Base-by-base conservation (phyloP, 23 tunicate genomes). In the Halocynthia roretzi region DNA sequence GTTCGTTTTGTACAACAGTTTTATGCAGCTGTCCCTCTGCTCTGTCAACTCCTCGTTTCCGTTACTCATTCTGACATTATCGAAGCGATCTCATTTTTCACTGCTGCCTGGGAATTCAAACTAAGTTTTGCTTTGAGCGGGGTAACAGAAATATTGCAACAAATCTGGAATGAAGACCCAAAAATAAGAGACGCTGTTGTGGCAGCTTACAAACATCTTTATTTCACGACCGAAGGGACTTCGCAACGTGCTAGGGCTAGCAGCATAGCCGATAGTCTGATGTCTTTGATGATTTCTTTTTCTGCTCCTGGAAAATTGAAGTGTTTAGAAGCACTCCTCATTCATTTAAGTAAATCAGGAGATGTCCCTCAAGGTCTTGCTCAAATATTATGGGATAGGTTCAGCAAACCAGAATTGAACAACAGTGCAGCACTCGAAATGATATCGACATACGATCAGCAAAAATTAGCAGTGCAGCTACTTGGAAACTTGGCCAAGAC, bases 51-150 rank as follows among this genome's bases (percentile, higher is more conserved):
- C 6, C 70, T 92, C 52, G 71, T 67, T 7, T 92, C 97, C 18
- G 52, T 50, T 51, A 71, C 82, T 7, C 83, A 78, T n/a, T 67
- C 87, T 55, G 98, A 92, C 75, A 87, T 92, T 6, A 52, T 92
- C 52, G 98, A 92, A 73, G 87, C 98, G 6, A 92, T 92, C 82
- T 79, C 67, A 65, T 92, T 92, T 56, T 92, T 86, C 75, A 92
- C 88, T 23, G 79, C 81, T 22, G 92, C 98, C 10, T 92, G 87
- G 80, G 81, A 86, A 66, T 92, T 92, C 56, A 78, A 92, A 48
- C 83, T 92, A 6, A 63, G 58, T 55, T 92, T 82, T 62, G 98
- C 92, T 1, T 0, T 86, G 9, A 56, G 81, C 76, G 97, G 97
- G 5, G 90, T 91, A 18, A 58, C 81, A 10, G 91, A 54, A 7